These are phyloP conservation scores for Chloebia gouldiae DNA, from an alignment of 2,113 vertebrate species.

Conservation along the genomic window DNA sequence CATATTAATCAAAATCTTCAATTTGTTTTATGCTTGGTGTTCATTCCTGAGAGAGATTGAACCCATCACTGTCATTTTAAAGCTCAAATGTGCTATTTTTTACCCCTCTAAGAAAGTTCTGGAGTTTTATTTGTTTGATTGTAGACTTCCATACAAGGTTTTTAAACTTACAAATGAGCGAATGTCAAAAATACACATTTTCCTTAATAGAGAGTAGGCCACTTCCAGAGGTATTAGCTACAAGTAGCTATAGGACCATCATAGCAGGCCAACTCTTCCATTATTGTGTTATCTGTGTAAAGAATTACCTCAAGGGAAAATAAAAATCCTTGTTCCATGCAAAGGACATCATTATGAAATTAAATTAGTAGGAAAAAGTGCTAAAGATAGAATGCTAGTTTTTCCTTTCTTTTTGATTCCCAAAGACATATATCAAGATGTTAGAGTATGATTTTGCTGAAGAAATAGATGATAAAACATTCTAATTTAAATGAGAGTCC, in stretches of 20 bases:
- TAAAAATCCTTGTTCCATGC: not conserved
- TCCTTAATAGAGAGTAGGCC: not conserved
- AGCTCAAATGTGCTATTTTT: not conserved
- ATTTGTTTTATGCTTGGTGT: not conserved
- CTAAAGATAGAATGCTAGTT: not conserved
- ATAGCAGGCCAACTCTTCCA: not conserved
- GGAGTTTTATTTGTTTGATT: not conserved
- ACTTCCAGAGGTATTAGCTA: not conserved
- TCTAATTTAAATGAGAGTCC: not conserved
- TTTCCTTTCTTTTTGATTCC: not conserved
- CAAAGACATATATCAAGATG: not conserved
- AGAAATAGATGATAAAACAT: not conserved
- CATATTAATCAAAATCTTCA: not conserved
- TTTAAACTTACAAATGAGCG: not conserved
- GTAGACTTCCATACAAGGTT: not conserved
- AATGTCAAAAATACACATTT: not conserved
- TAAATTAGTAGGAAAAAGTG: not conserved
- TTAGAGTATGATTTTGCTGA: not conserved
- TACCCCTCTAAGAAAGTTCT: not conserved
- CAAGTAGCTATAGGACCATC: not conserved
- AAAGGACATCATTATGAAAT: not conserved
- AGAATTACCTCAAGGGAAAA: not conserved
- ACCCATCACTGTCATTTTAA: not conserved
- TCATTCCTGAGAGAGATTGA: not conserved
- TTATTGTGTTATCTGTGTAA: not conserved